A percentile compares a stretch with the other conserved stretches of the same genome.
Conservation (phyloP, 2,113 vertebrate species). For the Archocentrus centrarchus region DNA sequence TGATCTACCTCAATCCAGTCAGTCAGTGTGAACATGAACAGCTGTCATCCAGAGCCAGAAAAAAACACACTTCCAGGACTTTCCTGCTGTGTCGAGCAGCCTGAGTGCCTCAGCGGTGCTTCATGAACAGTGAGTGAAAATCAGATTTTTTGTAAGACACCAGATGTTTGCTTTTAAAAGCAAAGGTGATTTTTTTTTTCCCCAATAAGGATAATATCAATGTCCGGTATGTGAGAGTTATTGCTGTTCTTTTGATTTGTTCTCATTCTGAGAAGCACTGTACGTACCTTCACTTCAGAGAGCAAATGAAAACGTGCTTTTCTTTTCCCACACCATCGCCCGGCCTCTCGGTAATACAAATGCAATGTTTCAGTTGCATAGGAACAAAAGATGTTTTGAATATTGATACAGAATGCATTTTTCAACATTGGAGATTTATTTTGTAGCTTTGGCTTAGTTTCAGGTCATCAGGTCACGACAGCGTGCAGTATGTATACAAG, state of each 20-base stretch:
- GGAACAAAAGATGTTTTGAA: not conserved
- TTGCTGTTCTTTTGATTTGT: not conserved
- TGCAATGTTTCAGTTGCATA: not conserved
- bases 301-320: not conserved
- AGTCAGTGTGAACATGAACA: conserved; percentile 21
- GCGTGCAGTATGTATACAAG: not conserved
- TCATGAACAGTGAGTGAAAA: not conserved
- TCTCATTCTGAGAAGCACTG: not conserved
- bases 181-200: not conserved
- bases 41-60: conserved; percentile 20
- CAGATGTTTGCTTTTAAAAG: not conserved
- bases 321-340: not conserved
- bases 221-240: not conserved
- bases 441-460: conserved; percentile 4
- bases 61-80: not conserved
- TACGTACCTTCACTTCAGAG: not conserved
- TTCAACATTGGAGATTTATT: not conserved
- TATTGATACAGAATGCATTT: not conserved
- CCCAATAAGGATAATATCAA: not conserved
- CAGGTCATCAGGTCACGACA: not conserved
- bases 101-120: not conserved
- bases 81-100: conserved; percentile 17
- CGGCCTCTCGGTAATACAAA: not conserved
- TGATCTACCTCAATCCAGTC: not conserved
- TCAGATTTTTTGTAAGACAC: not conserved